Base-by-base conservation (phyloP, 2,797 vertebrate species). In the Knipowitschia caucasica region DNA sequence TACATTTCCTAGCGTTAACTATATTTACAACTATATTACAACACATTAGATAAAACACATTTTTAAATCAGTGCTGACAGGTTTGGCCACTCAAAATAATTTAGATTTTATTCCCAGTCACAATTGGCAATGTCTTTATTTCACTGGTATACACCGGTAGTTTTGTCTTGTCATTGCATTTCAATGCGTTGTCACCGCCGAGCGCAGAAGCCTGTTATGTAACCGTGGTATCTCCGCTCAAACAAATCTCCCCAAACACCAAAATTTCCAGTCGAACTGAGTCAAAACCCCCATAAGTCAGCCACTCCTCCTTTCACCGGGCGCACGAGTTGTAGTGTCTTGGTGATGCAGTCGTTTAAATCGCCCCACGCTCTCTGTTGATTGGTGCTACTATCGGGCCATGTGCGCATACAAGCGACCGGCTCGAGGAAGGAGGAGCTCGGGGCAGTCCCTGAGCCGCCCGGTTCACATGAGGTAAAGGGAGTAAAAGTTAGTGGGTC, bases 401-500 rank as follows among this genome's bases (percentile, higher is more conserved):
- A 74, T 82, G 86, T 86, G 87, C 72, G 62, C 75, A 78, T 85
- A 70, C 76, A 56, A 71, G 75, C 69, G 76, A 69, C 65, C 69
- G 62, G 53, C 55, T 47, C 63, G 67, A 59, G 65, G 59, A 69
- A 18, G 70, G 77, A 77, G 69, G 74, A 56, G 52, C 62, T 69
- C 72, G 75, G 56, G 68, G 83, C 84, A 60, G 52, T 72, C 74
- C 78, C 76, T 76, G 59, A 77, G 68, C 73, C 75, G 56, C 52
- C 49, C 77, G 87, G 78, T 89, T 89, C 89, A 88, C 80, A 76
- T 69, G 82, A 90, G 89, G 89, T 90, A 86, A 91, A 82, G 76
- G 75, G 86, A 89, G 86, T 85, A 80, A 83, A 90, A 88, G 89
- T 91, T 86, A 90, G 81, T 88, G 81, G 85, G 89, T 87, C 88